Base-by-base conservation (phyloP, 2,888 invertebrate species). In the Parnassius mnemosyne region DNA sequence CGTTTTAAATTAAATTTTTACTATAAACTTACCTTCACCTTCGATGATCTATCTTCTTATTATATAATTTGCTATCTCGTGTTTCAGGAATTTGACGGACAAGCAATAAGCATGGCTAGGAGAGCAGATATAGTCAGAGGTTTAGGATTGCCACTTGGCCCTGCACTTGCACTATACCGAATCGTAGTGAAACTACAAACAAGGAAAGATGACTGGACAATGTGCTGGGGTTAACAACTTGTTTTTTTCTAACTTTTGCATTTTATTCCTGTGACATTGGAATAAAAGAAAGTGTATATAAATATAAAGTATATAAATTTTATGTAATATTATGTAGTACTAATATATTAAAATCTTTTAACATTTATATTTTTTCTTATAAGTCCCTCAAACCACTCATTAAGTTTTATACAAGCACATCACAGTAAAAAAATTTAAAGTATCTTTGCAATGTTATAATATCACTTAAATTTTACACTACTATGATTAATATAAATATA, bases 41-140 rank as follows among this genome's bases (percentile, higher is more conserved):
- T 46, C 46, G 41, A 10, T 34, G 44, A 13, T 25, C 3, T 41
- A 10, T 20, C 10, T 49, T 54, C 2, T 11, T 60, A 7, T 43
- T 20, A 20, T 20, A 20, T 42, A 34, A 41, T 44, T 51, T 51
- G 10, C 10, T 43, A 20, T 55, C 11, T 25, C n/a, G 5, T 76
- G 43, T 70, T 65, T 67, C 84, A 97, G 96, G 97, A 98, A 80
- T 97, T 98, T 67, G 98, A 98, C 90, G 98, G 98, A 0, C 94
- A 94, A 74, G 96, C 97, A 0, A 84, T 98, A 60, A 90, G 97
- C 65, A 92, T 98, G 73, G 94, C 98, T 82, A 95, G 95, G 73
- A 93, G 98, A 68, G 93, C 94, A 49, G 98, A 98, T 79, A 96
- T 98, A 34, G 92, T 98, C 3, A 94, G 93, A 64, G 96, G 96